A percentile compares a stretch with the other conserved stretches of the same genome.
Evolutionary conservation across 1,140 invertebrate genomes (phyloP).

Genomic region (Dryas iulia): DNA sequence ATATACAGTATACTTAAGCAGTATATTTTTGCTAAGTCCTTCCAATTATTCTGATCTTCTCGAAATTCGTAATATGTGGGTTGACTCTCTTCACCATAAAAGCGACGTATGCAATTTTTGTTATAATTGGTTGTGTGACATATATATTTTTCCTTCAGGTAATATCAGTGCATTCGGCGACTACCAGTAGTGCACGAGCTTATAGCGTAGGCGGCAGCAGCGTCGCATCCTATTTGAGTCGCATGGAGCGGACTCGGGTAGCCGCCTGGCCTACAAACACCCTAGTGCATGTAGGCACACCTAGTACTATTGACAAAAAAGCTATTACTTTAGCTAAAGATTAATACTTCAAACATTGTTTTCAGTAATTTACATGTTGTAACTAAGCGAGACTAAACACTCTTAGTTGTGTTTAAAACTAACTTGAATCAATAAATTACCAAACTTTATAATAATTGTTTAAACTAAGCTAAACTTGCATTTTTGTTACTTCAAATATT

Average conservation of each 20-base stretch:
- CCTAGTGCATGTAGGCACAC: conserved; percentile 58
- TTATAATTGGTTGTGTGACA: not conserved
- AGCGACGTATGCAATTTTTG: too few species aligned
- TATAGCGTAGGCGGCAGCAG: conserved; percentile 38
- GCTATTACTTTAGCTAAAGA: conserved; percentile 54
- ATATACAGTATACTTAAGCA: too few species aligned
- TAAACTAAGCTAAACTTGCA: too few species aligned
- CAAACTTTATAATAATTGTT: too few species aligned
- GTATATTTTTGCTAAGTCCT: too few species aligned
- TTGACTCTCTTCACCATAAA: too few species aligned
- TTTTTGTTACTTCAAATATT: too few species aligned
- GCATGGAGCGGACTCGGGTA: conserved; percentile 42
- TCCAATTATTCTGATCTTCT: too few species aligned
- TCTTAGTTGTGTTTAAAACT: too few species aligned
- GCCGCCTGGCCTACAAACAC: conserved; percentile 51
- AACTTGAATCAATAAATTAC: too few species aligned
- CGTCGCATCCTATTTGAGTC: conserved; percentile 43
- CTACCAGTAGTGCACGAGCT: conserved; percentile 38
- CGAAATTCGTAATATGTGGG: too few species aligned
- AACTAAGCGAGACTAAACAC: too few species aligned
- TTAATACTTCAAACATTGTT: not conserved
- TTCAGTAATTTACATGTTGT: not conserved
- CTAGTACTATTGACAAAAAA: conserved; percentile 45
- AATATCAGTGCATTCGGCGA: conserved; percentile 60
- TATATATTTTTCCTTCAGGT: conserved; percentile 38